phyloP scores from a whole-genome alignment of 2,888 invertebrate species.

The Athripsodes cinereus region DNA sequence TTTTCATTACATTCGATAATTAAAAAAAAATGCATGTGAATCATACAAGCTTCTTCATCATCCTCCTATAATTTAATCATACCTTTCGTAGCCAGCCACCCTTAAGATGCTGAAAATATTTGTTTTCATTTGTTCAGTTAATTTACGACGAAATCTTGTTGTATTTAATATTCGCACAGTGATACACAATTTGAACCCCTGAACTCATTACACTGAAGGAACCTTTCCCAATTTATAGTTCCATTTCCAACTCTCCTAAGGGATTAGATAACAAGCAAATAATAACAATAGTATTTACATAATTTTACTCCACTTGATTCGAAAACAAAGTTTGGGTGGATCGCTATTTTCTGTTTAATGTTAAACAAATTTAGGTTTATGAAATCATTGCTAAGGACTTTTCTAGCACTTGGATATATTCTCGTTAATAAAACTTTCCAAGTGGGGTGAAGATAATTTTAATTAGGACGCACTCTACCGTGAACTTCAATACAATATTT shows the following conservation, averaged over 20 bases:
- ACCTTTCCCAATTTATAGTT: constrained; percentile 1
- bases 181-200: not conserved
- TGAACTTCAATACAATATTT: no score
- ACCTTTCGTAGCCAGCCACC: not conserved
- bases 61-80: no score
- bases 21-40: no score
- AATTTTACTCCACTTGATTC: constrained; percentile 1
- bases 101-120: not conserved
- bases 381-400: no score
- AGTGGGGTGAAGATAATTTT: no score
- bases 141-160: not conserved
- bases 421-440: no score
- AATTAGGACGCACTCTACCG: no score
- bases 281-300: not conserved
- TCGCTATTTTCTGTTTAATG: no score
- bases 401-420: no score
- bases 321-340: not conserved
- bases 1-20: no score
- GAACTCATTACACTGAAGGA: not conserved
- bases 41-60: no score
- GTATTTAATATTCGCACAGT: not conserved
- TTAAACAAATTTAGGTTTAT: no score
- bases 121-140: not conserved
- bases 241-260: not conserved
- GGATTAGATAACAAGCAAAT: constrained; percentile 2